Conservation (phyloP, 2,888 invertebrate species). For the Diarsia rubi region DNA sequence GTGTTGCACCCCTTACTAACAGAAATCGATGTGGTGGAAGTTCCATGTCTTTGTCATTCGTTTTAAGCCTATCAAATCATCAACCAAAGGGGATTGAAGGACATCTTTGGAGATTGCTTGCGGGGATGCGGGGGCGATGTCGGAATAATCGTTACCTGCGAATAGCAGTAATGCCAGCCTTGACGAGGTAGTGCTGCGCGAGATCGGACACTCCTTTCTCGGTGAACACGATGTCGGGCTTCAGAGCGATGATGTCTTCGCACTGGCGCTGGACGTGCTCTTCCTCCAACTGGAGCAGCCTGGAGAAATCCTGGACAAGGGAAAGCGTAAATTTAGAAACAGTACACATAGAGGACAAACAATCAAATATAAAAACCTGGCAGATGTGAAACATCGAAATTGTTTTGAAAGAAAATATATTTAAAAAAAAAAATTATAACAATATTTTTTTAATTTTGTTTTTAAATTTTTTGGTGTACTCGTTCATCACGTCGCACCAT, state of each 20-base stretch:
- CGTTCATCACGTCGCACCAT: no score
- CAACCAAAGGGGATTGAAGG: no score
- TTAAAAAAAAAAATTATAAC: no score
- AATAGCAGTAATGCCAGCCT: slow-evolving; percentile 95
- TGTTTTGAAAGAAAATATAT: no score
- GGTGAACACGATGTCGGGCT: slow-evolving; percentile 99
- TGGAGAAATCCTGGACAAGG: slow-evolving; percentile 95
- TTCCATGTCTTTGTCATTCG: neutral
- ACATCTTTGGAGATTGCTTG: no score
- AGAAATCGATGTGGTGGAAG: neutral
- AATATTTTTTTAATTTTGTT: no score
- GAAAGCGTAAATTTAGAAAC: neutral
- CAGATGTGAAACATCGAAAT: no score
- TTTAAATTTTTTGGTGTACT: no score
- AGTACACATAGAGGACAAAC: neutral
- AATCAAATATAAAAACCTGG: no score
- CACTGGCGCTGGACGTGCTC: slow-evolving; percentile 97
- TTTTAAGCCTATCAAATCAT: no score
- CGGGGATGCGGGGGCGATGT: neutral
- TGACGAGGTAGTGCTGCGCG: slow-evolving; percentile 97
- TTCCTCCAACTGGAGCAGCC: slow-evolving; percentile 98
- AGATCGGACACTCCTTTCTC: slow-evolving; percentile 99
- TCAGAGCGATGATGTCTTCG: slow-evolving; percentile 97
- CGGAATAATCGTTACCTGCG: slow-evolving; percentile 83
- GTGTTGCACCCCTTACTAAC: neutral